Evolutionary conservation across 2,797 vertebrate species (phyloP), one percentile per base, ranked within the genome.

Genomic region (Xiphorhynchus erythropygius): DNA sequence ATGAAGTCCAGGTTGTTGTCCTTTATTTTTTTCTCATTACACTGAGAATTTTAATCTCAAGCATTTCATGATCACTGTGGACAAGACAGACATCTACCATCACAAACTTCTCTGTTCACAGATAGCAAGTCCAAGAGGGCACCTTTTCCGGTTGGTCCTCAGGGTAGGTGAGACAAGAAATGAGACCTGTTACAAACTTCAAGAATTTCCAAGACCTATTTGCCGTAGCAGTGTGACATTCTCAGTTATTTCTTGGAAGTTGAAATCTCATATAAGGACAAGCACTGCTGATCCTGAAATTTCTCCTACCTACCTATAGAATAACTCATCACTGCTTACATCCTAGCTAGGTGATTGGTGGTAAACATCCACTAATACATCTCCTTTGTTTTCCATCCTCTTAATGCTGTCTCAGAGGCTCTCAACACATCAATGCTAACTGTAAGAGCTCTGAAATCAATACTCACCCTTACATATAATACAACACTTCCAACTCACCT

Each of bases 401-500:
- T 35, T 25, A n/a, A 30, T 44, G 8, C 7, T 15, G 12, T 15
- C 7, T 17, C 56, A 70, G 56, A 28, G 24, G 14, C 11, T 77
- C 50, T 64, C 50, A 64, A 13, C 10, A 5, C 21, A 44, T 33
- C 28, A 39, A 2, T 5, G 21, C 6, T 27, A 19, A 13, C 8
- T 64, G 11, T 8, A 32, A 52, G 33, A 32, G 4, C 5, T 41
- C 22, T 32, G 2, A 8, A n/a, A 14, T 28, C 42, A 55, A 69
- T 63, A 6, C 8, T 49, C 8, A 49, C 27, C 13, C 16, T 37
- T 18, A n/a, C 15, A 21, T 24, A 7, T 0, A 23, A 2, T 21
- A 14, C 0, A 0, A n/a, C 23, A 42, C 10, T 9, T n/a, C 10
- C 30, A 37, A n/a, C 18, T 69, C 42, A 49, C 41, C 46, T 47